These are phyloP conservation scores for Tinea semifulvella DNA, from an alignment of 2,888 invertebrate genomes.

Conservation along the genomic window DNA sequence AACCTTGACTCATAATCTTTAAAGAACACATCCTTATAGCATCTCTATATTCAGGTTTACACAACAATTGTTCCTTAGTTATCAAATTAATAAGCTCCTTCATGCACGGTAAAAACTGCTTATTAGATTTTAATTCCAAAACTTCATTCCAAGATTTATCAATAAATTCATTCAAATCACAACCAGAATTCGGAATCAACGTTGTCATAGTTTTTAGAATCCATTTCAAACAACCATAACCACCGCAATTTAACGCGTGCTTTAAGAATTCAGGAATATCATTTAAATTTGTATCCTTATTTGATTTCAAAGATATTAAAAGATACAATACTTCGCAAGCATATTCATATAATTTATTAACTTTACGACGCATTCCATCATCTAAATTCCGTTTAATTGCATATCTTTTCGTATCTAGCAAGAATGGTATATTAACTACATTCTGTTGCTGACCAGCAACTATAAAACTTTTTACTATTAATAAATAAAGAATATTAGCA, in stretches of 20 bases:
- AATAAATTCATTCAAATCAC: conserved; percentile 35
- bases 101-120: conserved; percentile 46
- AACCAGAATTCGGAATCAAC: no score
- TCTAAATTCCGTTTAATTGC: not conserved
- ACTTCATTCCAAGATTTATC: conserved; percentile 50
- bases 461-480: not conserved
- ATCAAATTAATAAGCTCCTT: conserved; percentile 45
- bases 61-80: conserved; percentile 34
- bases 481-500: not conserved
- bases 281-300: conserved; percentile 16
- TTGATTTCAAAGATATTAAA: not conserved
- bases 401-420: not conserved
- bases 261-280: conserved; percentile 34
- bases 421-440: no score
- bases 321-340: conserved; percentile 36
- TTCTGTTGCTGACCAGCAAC: not conserved
- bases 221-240: conserved; percentile 51
- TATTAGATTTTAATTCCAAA: conserved; percentile 53
- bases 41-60: conserved; percentile 35
- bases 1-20: conserved; percentile 45
- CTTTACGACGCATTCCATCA: not conserved
- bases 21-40: conserved; percentile 35
- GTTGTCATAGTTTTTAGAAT: conserved; percentile 39
- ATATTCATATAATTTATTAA: conserved; percentile 45
- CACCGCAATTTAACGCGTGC: conserved; percentile 48